A percentile compares a stretch with the other conserved stretches of the same genome.
Conservation (phyloP, 2,113 vertebrate species). For the Eira barbara region DNA sequence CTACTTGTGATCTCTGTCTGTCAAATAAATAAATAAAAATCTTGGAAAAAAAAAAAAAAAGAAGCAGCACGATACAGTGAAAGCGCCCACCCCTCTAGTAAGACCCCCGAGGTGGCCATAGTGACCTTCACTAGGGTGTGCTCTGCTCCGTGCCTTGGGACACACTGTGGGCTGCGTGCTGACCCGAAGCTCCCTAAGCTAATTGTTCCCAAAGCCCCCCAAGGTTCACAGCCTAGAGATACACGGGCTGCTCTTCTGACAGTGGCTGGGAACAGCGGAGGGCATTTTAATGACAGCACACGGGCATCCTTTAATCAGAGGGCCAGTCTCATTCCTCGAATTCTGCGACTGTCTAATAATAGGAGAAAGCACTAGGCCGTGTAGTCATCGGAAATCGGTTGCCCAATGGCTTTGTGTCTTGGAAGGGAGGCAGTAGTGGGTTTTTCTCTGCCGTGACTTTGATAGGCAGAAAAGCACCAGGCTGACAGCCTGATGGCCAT, state of each 20-base stretch:
- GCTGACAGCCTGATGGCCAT: not conserved
- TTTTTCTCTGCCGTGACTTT: not conserved
- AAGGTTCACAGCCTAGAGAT: rapidly evolving
- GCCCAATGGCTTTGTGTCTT: not conserved
- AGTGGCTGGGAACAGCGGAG: not conserved
- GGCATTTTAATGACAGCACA: not conserved
- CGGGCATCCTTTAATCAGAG: not conserved
- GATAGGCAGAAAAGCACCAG: not conserved
- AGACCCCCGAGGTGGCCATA: not conserved
- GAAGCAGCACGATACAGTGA: rapidly evolving
- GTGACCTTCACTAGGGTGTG: rapidly evolving
- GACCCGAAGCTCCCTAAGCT: not conserved
- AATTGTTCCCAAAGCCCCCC: rapidly evolving
- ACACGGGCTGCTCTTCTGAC: not conserved
- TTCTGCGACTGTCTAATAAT: not conserved
- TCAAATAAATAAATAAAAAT: no score
- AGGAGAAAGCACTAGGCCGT: not conserved
- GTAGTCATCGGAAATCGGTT: not conserved
- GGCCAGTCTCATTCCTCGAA: not conserved
- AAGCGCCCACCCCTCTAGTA: not conserved
- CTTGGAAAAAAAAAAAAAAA: no score
- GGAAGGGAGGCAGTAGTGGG: not conserved
- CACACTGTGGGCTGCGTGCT: rapidly evolving
- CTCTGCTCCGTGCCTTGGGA: not conserved
- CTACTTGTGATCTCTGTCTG: no score